Conservation (phyloP, 2,888 invertebrate genomes). For the Eupeodes latifasciatus region DNA sequence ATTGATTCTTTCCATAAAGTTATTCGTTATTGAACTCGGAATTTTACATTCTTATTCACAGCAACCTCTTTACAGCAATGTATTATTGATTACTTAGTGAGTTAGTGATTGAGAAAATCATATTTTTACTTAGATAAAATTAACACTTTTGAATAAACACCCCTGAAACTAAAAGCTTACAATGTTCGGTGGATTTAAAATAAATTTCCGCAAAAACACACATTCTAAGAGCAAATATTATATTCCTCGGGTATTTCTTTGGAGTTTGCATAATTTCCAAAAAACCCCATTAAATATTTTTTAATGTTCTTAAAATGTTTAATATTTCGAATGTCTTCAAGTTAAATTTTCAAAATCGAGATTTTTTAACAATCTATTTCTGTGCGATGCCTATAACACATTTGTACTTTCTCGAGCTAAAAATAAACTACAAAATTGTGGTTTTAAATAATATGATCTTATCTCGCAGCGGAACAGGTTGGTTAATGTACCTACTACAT, state of each 20-base stretch:
- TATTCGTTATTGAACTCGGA: too few species aligned
- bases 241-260: neutral
- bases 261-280: conserved; percentile 29
- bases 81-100: too few species aligned
- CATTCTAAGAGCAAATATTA: neutral
- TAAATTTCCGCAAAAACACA: neutral
- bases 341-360: conserved; percentile 41
- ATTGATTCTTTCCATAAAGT: too few species aligned
- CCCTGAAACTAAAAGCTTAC: too few species aligned
- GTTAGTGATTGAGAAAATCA: too few species aligned
- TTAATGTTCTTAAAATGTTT: conserved; percentile 12
- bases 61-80: too few species aligned
- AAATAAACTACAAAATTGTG: conserved; percentile 56
- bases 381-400: conserved; percentile 41
- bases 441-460: conserved; percentile 59
- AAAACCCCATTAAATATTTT: neutral
- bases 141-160: too few species aligned
- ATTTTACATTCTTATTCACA: too few species aligned
- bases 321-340: conserved; percentile 39
- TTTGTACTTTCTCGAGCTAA: conserved; percentile 39
- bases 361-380: conserved; percentile 64
- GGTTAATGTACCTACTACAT: conserved; percentile 11
- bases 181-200: neutral
- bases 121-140: too few species aligned
- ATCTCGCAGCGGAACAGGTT: conserved; percentile 39